phyloP scores from a whole-genome alignment of 2,113 vertebrate genomes.

The Percina caprodes region DNA sequence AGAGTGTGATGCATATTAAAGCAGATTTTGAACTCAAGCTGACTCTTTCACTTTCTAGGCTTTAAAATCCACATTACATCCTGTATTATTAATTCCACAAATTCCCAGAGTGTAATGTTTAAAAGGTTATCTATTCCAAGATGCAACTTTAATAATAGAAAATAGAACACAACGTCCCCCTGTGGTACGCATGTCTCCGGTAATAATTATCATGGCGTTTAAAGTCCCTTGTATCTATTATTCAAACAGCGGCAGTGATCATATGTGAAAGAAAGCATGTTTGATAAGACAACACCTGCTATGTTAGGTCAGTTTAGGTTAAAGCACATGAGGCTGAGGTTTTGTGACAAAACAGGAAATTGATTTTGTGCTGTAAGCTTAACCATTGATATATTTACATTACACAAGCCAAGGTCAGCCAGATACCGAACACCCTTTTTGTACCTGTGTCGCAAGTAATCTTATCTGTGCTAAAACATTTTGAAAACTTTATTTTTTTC shows the following conservation, averaged over 20 bases:
- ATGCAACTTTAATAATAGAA: constrained; percentile 74
- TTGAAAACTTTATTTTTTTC: constrained; percentile 21
- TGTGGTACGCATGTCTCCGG: constrained; percentile 35
- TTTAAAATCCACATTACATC: constrained; percentile 50
- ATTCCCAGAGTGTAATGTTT: constrained; percentile 68
- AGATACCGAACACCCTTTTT: constrained; percentile 41
- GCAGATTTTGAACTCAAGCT: constrained; percentile 31
- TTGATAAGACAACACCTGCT: constrained; percentile 16
- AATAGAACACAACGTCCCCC: constrained; percentile 58
- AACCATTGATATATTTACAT: constrained; percentile 48
- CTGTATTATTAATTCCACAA: constrained; percentile 70
- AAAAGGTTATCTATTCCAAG: constrained; percentile 78
- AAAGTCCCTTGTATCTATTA: constrained; percentile 36
- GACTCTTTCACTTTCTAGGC: constrained; percentile 38
- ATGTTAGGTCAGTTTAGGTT: constrained; percentile 44
- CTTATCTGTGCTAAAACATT: constrained; percentile 13
- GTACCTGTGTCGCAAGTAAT: constrained; percentile 23
- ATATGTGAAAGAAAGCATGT: constrained; percentile 21
- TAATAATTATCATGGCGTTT: constrained; percentile 58
- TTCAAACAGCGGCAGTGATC: constrained; percentile 43
- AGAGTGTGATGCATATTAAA: constrained; percentile 39
- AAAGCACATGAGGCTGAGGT: constrained; percentile 19
- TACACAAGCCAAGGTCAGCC: constrained; percentile 55
- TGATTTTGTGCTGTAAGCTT: constrained; percentile 46
- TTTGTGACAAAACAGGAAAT: constrained; percentile 40